Base-by-base conservation (phyloP, 2,113 vertebrate species). In the Psilopogon haemacephalus region DNA sequence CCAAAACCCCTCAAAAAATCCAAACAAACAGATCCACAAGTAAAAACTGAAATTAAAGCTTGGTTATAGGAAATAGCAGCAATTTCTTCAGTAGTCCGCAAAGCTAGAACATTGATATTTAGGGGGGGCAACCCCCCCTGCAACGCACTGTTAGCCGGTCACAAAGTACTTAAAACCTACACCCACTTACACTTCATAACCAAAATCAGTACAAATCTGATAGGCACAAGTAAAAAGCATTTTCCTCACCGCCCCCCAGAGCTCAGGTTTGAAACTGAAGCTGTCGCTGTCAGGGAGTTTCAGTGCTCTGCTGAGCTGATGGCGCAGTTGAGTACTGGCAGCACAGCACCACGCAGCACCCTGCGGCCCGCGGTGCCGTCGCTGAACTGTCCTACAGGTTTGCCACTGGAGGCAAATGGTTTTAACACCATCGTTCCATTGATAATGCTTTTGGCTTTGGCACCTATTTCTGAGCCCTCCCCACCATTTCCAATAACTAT, bases 221-320 rank as follows among this genome's bases (percentile, higher is more conserved):
- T 85, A 95, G 95, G 91, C 93, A 95, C 92, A 90, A 95, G 84
- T 89, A 95, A 96, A 95, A 95, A 88, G 93, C 82, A 78, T 89
- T 91, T 91, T 87, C 93, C 64, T 88, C 82, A 58, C 85, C 89
- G 77, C 92, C 93, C 73, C 89, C 93, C 76, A 15, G 0, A 12
- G 58, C 92, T 96, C 67, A 33, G 15, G 55, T 92, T 69, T 77
- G 73, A 63, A 86, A 54, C 27, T 6, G 65, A 92, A 78, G 62
- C 74, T 46, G 44, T 46, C 60, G 12, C 2, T 9, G 42, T 15
- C 13, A 14, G 80, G 48, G 58, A 81, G 65, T 38, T 48, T 15
- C 33, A 55, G 55, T 15, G 72, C 75, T 84, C 65, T 50, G 80
- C 28, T 65, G 88, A 71, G 16, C 2, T 8, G 6, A 9, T 0